A percentile compares a stretch with the other conserved stretches of the same genome.
phyloP scores from a whole-genome alignment of 2,888 invertebrate species.

The Catocala fraxini region DNA sequence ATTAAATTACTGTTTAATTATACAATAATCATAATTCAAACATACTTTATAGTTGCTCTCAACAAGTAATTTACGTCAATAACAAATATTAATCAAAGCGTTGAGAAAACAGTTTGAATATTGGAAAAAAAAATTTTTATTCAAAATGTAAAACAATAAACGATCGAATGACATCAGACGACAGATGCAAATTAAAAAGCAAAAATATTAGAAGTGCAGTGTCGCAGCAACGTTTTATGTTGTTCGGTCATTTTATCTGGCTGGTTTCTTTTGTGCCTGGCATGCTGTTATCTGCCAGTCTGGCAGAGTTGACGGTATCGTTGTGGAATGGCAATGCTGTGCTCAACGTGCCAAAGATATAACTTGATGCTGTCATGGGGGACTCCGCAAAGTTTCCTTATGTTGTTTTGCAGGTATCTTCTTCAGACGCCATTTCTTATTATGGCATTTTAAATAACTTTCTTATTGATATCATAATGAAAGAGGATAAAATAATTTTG shows the following conservation, averaged over 20 bases:
- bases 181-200: constrained; percentile 64
- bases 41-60: constrained; percentile 10
- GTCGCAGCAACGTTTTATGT: constrained; percentile 51
- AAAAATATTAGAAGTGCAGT: constrained; percentile 61
- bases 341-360: constrained; percentile 48
- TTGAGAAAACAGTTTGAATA: background rate
- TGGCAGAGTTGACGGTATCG: constrained; percentile 55
- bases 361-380: constrained; percentile 38
- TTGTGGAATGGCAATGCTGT: constrained; percentile 34
- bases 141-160: constrained; percentile 57
- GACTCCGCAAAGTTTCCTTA: constrained; percentile 1
- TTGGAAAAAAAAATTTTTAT: constrained; percentile 22
- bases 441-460: constrained; percentile 9
- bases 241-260: constrained; percentile 58
- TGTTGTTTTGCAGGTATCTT: constrained; percentile 9
- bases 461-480: too few relatives aligned
- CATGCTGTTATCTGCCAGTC: constrained; percentile 57
- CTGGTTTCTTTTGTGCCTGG: constrained; percentile 59
- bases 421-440: constrained; percentile 3
- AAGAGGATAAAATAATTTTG: too few relatives aligned
- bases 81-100: constrained; percentile 8
- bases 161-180: constrained; percentile 40
- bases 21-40: constrained; percentile 12
- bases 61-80: constrained; percentile 10
- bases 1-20: constrained; percentile 18